These are phyloP conservation scores for Rhinopithecus roxellana DNA, from an alignment of 2,113 vertebrate species.

Conservation along the genomic window DNA sequence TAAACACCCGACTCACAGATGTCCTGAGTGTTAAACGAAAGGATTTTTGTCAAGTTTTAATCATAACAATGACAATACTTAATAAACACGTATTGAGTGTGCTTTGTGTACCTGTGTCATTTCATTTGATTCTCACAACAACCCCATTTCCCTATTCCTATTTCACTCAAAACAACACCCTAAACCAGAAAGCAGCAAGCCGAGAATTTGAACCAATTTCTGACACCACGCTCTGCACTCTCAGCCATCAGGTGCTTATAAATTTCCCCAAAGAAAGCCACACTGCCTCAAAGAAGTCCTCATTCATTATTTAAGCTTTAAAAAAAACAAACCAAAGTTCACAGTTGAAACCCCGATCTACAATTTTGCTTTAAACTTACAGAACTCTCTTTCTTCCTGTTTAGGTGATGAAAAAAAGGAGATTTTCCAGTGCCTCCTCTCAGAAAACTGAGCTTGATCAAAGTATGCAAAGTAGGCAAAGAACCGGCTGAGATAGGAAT, in stretches of 20 bases:
- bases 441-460: conserved; percentile 62
- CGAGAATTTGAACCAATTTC: neutral
- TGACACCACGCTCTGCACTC: neutral
- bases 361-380: conserved; percentile 49
- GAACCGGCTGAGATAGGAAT: conserved; percentile 41
- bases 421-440: conserved; percentile 63
- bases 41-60: neutral
- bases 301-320: conserved; percentile 9
- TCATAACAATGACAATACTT: neutral
- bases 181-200: neutral
- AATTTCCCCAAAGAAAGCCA: neutral
- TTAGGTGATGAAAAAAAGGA: conserved; percentile 68
- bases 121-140: neutral
- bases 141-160: neutral
- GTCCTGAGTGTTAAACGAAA: neutral
- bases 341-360: conserved; percentile 34
- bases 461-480: conserved; percentile 27
- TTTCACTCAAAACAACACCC: neutral
- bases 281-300: neutral
- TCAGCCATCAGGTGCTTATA: neutral
- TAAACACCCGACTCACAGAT: neutral
- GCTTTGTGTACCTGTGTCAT: neutral
- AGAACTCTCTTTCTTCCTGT: conserved; percentile 27
- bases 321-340: neutral
- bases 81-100: neutral